A percentile compares a stretch with the other conserved stretches of the same genome.
Evolutionary conservation across 1,140 invertebrate species (phyloP).

Genomic region (Ladona fulva): DNA sequence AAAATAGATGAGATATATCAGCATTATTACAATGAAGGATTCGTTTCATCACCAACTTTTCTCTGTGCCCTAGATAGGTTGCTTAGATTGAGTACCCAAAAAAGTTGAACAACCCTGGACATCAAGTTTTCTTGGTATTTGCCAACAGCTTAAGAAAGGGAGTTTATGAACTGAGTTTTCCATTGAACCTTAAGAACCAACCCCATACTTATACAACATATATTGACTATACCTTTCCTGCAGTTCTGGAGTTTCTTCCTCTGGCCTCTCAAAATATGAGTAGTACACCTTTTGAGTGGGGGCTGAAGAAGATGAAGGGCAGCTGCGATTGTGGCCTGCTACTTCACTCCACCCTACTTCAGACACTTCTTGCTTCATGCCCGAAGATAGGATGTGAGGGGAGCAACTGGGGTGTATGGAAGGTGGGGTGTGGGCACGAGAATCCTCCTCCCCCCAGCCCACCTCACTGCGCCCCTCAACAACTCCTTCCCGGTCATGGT

Average conservation of each 20-base stretch:
- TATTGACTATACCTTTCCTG: conserved; percentile 34
- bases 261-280: conserved; percentile 33
- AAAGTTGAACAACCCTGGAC: too few species aligned
- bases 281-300: conserved; percentile 27
- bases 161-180: too few species aligned
- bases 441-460: not conserved
- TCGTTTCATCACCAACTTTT: too few species aligned
- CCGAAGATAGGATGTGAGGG: not conserved
- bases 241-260: conserved; percentile 24
- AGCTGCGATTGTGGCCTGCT: not conserved
- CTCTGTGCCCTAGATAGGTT: too few species aligned
- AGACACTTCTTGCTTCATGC: not conserved
- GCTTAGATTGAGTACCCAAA: too few species aligned
- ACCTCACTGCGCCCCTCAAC: conserved; percentile 23
- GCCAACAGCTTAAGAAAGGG: too few species aligned
- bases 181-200: too few species aligned
- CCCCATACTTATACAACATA: too few species aligned
- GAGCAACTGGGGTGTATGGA: not conserved
- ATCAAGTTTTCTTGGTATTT: too few species aligned
- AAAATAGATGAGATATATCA: too few species aligned
- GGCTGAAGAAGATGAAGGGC: not conserved
- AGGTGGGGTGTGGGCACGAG: not conserved
- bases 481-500: conserved; percentile 47
- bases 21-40: too few species aligned
- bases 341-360: not conserved